phyloP scores from a whole-genome alignment of 2,888 invertebrate genomes.

The Latheticus oryzae region DNA sequence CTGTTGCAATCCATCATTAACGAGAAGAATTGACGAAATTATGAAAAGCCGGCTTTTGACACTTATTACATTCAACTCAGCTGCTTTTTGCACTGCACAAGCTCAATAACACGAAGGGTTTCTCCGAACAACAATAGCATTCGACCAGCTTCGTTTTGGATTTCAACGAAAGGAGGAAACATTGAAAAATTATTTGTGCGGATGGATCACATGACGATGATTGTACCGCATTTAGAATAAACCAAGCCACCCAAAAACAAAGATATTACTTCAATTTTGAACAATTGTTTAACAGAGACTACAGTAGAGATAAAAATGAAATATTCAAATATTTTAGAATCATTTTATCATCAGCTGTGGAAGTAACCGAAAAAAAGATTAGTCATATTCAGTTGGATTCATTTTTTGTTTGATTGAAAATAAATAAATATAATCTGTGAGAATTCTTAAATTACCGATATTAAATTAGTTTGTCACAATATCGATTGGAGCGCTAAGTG shows the following conservation, averaged over 20 bases:
- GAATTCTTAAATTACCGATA: too few species aligned
- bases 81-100: constrained; percentile 17
- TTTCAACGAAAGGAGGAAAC: neutral
- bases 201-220: constrained; percentile 41
- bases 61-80: constrained; percentile 8
- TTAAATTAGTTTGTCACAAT: too few species aligned
- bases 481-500: too few species aligned
- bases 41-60: constrained; percentile 31
- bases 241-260: constrained; percentile 15
- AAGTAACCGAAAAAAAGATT: too few species aligned
- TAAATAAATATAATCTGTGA: too few species aligned
- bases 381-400: too few species aligned
- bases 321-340: too few species aligned
- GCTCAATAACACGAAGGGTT: constrained; percentile 30
- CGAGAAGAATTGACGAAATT: constrained; percentile 4
- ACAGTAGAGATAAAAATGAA: too few species aligned
- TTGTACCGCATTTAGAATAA: constrained; percentile 33
- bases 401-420: too few species aligned
- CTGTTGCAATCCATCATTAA: constrained; percentile 48
- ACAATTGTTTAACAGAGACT: too few species aligned
- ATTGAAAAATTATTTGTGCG: constrained; percentile 26
- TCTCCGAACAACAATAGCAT: constrained; percentile 26
- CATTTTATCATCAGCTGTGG: too few species aligned
- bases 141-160: constrained; percentile 11
- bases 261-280: neutral